phyloP scores from a whole-genome alignment of 2,888 invertebrate species.

The Euspilapteryx auroguttella region DNA sequence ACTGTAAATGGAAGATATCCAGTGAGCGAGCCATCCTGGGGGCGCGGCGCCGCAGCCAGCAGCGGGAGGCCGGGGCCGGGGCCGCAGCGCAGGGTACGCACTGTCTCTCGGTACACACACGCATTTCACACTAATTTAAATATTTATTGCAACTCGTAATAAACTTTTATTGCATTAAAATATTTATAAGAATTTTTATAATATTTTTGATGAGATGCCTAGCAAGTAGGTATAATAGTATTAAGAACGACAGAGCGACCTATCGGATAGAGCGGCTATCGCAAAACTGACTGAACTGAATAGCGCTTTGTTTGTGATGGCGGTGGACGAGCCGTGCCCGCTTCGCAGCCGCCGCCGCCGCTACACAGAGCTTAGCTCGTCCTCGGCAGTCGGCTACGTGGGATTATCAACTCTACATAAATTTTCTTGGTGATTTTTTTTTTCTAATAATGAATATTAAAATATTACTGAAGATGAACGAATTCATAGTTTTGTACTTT shows the following conservation, averaged over 20 bases:
- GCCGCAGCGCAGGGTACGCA: constrained; percentile 31
- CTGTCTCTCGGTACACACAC: constrained; percentile 46
- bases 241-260: constrained; percentile 5
- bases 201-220: too few species aligned
- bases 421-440: too few species aligned
- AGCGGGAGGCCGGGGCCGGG: too few species aligned
- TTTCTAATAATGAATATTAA: too few species aligned
- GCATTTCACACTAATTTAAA: constrained; percentile 35
- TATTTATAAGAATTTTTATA: not conserved
- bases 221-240: too few species aligned
- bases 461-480: too few species aligned
- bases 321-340: too few species aligned
- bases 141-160: constrained; percentile 11
- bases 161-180: constrained; percentile 6
- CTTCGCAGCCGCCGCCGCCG: too few species aligned
- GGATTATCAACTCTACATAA: too few species aligned
- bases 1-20: constrained; percentile 69
- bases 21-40: constrained; percentile 43
- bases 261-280: not conserved
- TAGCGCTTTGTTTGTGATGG: not conserved
- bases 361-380: too few species aligned
- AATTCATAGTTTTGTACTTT: too few species aligned
- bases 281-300: not conserved
- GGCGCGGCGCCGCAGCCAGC: constrained; percentile 37
- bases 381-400: too few species aligned